phyloP scores from a whole-genome alignment of 2,113 vertebrate genomes.

The Turdus rufiventris region DNA sequence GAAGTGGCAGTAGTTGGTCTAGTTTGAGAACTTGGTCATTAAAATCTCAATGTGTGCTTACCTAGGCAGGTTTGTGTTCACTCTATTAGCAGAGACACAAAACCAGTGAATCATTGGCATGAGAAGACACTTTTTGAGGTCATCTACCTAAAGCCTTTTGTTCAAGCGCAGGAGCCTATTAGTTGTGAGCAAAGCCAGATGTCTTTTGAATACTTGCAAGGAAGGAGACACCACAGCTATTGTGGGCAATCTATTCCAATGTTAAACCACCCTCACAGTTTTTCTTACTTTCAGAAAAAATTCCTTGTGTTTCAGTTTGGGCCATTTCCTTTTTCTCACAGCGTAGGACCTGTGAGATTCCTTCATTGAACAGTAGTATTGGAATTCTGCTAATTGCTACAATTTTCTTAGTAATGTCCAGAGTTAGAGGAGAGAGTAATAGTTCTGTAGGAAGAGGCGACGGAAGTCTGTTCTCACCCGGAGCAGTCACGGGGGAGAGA shows the following conservation, averaged over 20 bases:
- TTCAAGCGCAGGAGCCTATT: accelerated
- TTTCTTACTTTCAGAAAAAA: not conserved
- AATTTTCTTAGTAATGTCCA: not conserved
- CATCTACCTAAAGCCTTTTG: not conserved
- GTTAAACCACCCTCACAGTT: not conserved
- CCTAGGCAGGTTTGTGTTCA: not conserved
- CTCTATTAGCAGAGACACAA: not conserved
- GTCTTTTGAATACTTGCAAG: not conserved
- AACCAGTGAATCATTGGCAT: not conserved
- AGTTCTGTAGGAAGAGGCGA: not conserved
- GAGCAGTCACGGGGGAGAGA: not conserved
- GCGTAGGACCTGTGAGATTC: not conserved
- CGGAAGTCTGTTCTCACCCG: not conserved
- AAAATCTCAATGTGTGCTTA: not conserved
- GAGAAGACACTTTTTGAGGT: not conserved
- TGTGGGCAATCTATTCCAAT: not conserved
- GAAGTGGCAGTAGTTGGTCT: not conserved
- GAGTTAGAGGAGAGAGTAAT: not conserved
- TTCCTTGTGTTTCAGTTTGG: accelerated
- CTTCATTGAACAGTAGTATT: not conserved
- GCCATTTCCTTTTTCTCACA: not conserved
- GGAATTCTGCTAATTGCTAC: not conserved
- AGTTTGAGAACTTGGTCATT: not conserved
- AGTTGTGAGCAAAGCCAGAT: not conserved
- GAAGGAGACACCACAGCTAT: not conserved